Base-by-base conservation (phyloP, 2,113 vertebrate species). In the Apus apus region DNA sequence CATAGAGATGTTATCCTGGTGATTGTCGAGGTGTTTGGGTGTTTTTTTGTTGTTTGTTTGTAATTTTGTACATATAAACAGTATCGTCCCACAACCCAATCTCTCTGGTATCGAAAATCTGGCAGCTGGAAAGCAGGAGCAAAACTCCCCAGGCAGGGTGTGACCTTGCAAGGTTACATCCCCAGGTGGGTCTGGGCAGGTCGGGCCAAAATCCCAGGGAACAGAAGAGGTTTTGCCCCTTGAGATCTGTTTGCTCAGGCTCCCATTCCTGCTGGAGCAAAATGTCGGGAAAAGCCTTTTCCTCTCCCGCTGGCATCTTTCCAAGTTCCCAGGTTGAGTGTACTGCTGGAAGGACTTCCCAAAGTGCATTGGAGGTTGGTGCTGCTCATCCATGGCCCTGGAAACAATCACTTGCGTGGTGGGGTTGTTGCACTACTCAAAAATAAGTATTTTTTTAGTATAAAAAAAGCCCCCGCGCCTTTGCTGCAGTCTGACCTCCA, bases 121-220 rank as follows among this genome's bases (percentile, higher is more conserved):
- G 51, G 26, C 72, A 1, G 4, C 26, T 64, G 64, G 48, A 48
- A 95, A 74, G 48, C 29, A 30, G 46, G 60, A 73, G 27, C 46
- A n/a, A 23, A 82, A 30, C 20, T n/a, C 23, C n/a, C 13, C 2
- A 2, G 50, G 54, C 9, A 17, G n/a, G 29, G 40, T 15, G 17
- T 0, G 12, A 50, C 34, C 50, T 30, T 1, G 0, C 0, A 1
- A 46, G 54, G 22, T 72, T 46, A 8, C 14, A 15, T 51, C n/a
- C 54, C 56, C 1, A 0, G 3, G 13, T 40, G 53, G 30, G 22
- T 45, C 21, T 19, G 13, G 25, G 34, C 54, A 36, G 20, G 6
- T 34, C 30, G 0, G 3, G 15, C 71, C 76, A 30, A 16, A n/a
- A 56, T 20, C n/a, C 36, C 2, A 0, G 36, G 34, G 20, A 30